Evolutionary conservation across 35 echinoderm and acorn worm species (phyloP), one percentile per base, ranked within the genome.

Genomic region (Acanthaster planci): DNA sequence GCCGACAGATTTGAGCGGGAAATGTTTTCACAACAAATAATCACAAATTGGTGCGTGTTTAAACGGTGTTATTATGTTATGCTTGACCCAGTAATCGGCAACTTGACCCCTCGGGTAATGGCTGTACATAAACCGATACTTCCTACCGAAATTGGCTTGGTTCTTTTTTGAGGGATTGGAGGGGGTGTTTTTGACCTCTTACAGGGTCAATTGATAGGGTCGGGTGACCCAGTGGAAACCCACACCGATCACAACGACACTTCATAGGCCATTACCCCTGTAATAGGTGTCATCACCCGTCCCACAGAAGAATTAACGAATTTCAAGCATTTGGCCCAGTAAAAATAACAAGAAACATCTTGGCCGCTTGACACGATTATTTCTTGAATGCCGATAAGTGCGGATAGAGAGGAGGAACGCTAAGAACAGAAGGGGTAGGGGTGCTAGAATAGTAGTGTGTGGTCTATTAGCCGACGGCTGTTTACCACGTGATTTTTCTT

Each of bases 281-380:
- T 10, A 26, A 26, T 14, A 72, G 26, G n/a, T 72, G 64, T 72
- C 64, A 72, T 72, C 64, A 34, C 26, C 26, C 64, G 21, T 31
- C 64, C 23, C 23, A 9, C 8, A 29, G 34, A 72, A 72, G 34
- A 34, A 0, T 36, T 72, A 35, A 30, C 64, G 64, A 72, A 0
- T 72, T 72, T 67, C 34, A 72, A 31, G 64, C 64, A 72, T 72
- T 34, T 14, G 34, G 64, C 64, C 64, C 26, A 72, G 64, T 34
- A 72, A 72, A 72, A 34, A 72, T 72, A 72, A 72, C 64, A 72
- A 72, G 64, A 72, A 72, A 72, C 64, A 72, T 30, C 64, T 31
- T 72, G 64, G 64, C 7, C 34, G 26, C 26, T 34, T 72, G 64
- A 72, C 64, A 72, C 64, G 64, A 72, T 72, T 72, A 72, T 72